Percentiles rank a stretch among this genome's conserved stretches.
Conservation (phyloP, 2,888 invertebrate species). For the Stenolophus ochropezus region DNA sequence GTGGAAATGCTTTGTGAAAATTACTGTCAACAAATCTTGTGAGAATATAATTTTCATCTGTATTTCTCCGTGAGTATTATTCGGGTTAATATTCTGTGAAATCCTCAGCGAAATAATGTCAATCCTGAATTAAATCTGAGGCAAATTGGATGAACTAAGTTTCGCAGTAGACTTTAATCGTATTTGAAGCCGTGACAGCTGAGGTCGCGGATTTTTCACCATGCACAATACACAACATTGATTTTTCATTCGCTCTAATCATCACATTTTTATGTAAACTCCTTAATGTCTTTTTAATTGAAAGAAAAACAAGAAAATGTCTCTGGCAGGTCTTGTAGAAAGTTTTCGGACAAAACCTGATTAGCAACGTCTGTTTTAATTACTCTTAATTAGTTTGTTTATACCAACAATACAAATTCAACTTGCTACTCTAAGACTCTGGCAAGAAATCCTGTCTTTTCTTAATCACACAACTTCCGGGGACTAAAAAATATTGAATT, state of each 20-base stretch:
- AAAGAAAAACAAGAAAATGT: not conserved
- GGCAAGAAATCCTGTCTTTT: not conserved
- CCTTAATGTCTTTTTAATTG: not conserved
- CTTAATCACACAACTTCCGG: not conserved
- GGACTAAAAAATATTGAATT: constrained; percentile 7
- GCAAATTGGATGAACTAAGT: constrained; percentile 1
- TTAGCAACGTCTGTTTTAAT: constrained; percentile 28
- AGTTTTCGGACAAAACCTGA: not conserved
- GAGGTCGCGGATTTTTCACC: not conserved
- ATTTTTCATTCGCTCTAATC: not conserved
- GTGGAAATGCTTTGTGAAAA: not conserved
- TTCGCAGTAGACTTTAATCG: constrained; percentile 9
- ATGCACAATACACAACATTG: not conserved
- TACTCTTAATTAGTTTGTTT: constrained; percentile 18
- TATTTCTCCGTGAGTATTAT: not conserved
- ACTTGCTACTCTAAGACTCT: not conserved
- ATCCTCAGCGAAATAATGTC: constrained; percentile 14
- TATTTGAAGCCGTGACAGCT: not conserved
- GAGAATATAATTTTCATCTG: not conserved
- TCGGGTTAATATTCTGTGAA: constrained; percentile 4
- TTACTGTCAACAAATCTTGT: not conserved
- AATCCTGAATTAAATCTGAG: constrained; percentile 18
- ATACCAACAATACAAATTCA: constrained; percentile 1
- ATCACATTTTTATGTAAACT: not conserved
- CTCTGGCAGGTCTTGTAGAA: not conserved